Conservation (phyloP, 2,113 vertebrate species). For the Zonotrichia leucophrys region DNA sequence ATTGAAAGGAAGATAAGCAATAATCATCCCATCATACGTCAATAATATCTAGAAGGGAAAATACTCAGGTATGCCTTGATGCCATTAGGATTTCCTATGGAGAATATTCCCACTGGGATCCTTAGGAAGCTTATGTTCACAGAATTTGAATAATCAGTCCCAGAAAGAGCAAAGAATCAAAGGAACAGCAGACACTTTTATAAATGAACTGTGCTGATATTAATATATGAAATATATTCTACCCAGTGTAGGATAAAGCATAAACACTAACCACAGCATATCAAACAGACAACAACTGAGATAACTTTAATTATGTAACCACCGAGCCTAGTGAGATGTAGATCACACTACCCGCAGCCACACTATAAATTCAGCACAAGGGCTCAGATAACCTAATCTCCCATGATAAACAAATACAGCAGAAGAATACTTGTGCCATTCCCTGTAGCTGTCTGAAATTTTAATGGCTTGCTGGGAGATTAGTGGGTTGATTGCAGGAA, state of each 20-base stretch:
- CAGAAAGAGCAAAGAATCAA: not conserved
- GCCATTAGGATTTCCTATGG: not conserved
- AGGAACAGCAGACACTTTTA: not conserved
- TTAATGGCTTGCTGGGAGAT: not conserved
- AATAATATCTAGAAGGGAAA: not conserved
- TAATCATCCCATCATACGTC: not conserved
- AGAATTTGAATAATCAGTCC: not conserved
- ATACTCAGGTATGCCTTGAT: not conserved
- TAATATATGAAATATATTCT: not conserved
- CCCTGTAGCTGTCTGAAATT: not conserved
- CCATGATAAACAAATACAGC: not conserved
- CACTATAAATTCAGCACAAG: not conserved
- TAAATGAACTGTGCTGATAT: not conserved
- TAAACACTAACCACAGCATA: not conserved
- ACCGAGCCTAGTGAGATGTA: not conserved
- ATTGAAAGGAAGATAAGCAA: not conserved
- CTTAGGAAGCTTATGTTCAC: not conserved
- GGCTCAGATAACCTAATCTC: constrained; percentile 1
- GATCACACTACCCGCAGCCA: not conserved
- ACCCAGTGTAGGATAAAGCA: not conserved
- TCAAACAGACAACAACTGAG: not conserved
- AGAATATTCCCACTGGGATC: not conserved
- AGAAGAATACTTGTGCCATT: not conserved
- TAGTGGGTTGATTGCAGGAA: not conserved
- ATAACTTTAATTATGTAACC: constrained; percentile 10